Percentiles rank a stretch among this genome's conserved stretches.
These are phyloP conservation scores for Drosophila watanabei DNA, from an alignment of 1,140 invertebrate species.

Conservation along the genomic window DNA sequence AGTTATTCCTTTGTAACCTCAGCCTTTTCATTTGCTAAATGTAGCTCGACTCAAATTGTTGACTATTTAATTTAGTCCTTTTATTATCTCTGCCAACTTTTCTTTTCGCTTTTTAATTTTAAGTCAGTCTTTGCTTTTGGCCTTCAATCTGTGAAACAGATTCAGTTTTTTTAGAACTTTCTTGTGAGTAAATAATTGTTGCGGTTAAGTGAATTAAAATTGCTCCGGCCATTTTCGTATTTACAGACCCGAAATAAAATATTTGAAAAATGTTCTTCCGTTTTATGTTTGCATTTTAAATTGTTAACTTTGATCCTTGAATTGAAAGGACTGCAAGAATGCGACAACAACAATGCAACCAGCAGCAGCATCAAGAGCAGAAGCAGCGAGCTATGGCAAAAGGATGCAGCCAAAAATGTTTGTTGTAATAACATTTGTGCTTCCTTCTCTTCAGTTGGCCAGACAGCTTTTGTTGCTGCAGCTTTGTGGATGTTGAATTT, in stretches of 20 bases:
- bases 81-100: slow-evolving; percentile 12
- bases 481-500: slow-evolving; percentile 61
- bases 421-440: slow-evolving; percentile 49
- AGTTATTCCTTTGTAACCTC: too few relatives aligned
- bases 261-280: slow-evolving; percentile 28
- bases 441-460: slow-evolving; percentile 31
- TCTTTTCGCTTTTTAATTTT: slow-evolving; percentile 9
- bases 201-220: slow-evolving; percentile 59
- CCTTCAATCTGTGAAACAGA: slow-evolving; percentile 1
- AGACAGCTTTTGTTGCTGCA: slow-evolving; percentile 53
- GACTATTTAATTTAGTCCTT: slow-evolving; percentile 3
- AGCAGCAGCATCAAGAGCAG: background rate
- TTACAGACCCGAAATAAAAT: slow-evolving; percentile 36
- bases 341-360: background rate
- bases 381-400: background rate
- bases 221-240: slow-evolving; percentile 20
- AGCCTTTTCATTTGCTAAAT: slow-evolving; percentile 7
- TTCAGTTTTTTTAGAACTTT: background rate
- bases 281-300: slow-evolving; percentile 37
- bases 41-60: background rate
- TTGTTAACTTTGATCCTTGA: slow-evolving; percentile 34
- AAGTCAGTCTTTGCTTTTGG: background rate
- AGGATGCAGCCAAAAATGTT: slow-evolving; percentile 27
- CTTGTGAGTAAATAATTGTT: slow-evolving; percentile 51
- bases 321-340: slow-evolving; percentile 31